A percentile compares a stretch with the other conserved stretches of the same genome.
Evolutionary conservation across 2,113 vertebrate species (phyloP).

Genomic region (Pygoscelis adeliae): DNA sequence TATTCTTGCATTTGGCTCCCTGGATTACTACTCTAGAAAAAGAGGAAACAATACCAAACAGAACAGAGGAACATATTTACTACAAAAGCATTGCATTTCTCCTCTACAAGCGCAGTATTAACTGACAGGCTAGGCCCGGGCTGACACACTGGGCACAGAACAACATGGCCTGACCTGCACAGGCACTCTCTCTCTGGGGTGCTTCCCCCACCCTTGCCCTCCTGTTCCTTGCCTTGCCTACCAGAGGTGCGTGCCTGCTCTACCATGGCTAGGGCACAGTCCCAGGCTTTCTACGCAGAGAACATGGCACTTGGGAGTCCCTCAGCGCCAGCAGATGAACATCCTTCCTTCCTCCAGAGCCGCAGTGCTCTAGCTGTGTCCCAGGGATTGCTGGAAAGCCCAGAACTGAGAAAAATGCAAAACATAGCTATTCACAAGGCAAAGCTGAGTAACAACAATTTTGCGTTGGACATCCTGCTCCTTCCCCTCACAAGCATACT

Average conservation of each 20-base stretch:
- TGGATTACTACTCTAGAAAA: neutral
- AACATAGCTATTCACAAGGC: neutral
- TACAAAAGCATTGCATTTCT: neutral
- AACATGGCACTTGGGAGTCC: accelerated
- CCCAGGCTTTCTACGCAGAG: neutral
- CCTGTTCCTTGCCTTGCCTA: neutral
- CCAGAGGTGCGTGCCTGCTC: accelerated
- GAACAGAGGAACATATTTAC: neutral
- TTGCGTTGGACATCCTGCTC: neutral
- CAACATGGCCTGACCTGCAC: neutral
- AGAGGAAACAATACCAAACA: neutral
- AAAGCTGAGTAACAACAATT: neutral
- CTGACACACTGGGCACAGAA: neutral
- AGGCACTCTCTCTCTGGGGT: neutral
- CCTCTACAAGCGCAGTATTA: neutral
- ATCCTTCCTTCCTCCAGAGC: neutral
- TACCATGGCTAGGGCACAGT: accelerated
- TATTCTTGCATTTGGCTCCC: neutral
- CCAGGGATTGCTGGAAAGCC: neutral
- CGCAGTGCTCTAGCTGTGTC: neutral
- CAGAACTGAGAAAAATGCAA: neutral
- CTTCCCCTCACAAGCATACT: neutral
- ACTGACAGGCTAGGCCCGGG: neutral
- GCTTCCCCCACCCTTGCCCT: neutral
- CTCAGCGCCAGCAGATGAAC: neutral